These are phyloP conservation scores for Neomonachus schauinslandi DNA, from an alignment of 2,113 vertebrate species.

Conservation along the genomic window DNA sequence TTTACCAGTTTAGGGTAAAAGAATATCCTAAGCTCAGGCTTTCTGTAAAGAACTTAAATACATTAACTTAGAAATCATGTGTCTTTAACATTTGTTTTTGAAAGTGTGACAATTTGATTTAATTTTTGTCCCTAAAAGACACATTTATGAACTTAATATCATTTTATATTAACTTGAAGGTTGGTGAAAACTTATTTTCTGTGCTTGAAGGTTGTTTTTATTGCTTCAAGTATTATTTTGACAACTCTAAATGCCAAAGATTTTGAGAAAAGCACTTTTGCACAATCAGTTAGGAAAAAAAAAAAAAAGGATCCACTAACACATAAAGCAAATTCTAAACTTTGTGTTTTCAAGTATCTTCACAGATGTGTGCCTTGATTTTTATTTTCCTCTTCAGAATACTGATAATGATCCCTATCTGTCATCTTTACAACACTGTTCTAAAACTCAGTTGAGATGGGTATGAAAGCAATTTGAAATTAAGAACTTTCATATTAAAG, in stretches of 20 bases:
- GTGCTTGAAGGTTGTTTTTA: slow-evolving; percentile 26
- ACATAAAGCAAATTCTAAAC: slow-evolving; percentile 15
- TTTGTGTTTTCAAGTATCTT: slow-evolving; percentile 3
- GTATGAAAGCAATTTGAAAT: slow-evolving; percentile 11
- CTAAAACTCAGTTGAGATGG: neutral
- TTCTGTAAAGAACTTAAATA: neutral
- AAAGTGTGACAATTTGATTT: neutral
- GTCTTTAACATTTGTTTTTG: neutral
- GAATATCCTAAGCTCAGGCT: neutral
- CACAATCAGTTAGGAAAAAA: neutral
- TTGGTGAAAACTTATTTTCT: neutral
- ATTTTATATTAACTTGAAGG: slow-evolving; percentile 12
- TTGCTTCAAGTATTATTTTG: slow-evolving; percentile 38
- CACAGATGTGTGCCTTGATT: neutral
- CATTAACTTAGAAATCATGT: neutral
- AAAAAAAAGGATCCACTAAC: neutral
- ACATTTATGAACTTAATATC: neutral
- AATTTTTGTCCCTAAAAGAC: neutral
- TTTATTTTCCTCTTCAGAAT: slow-evolving; percentile 26
- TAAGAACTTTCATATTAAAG: neutral
- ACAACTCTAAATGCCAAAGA: slow-evolving; percentile 10
- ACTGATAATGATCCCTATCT: neutral
- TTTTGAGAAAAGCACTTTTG: slow-evolving; percentile 21
- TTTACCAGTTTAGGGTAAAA: neutral
- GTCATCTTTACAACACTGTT: neutral